Conservation (phyloP, 1,140 invertebrate genomes). For the Drosophila subobscura region DNA sequence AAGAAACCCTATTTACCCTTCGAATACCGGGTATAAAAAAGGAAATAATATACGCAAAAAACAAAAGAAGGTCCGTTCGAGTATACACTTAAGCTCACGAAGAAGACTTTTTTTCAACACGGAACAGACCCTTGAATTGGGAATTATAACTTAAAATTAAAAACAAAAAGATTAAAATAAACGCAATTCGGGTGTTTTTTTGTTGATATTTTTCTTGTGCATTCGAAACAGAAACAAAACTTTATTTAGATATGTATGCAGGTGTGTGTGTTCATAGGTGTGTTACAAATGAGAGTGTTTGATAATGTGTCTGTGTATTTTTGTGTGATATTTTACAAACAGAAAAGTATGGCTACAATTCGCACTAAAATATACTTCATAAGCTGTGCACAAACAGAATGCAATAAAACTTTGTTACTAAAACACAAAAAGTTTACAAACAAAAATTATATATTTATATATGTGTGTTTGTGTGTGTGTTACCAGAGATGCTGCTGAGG, state of each 20-base stretch:
- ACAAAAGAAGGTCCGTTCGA: too few relatives aligned
- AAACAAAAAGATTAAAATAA: slow-evolving; percentile 5
- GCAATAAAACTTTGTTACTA: slow-evolving; percentile 38
- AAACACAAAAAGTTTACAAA: slow-evolving; percentile 61
- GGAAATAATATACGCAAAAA: neutral
- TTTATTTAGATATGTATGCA: slow-evolving; percentile 71
- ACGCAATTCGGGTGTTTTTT: slow-evolving; percentile 9
- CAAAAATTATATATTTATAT: slow-evolving; percentile 22
- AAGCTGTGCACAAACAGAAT: slow-evolving; percentile 40
- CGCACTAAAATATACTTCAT: slow-evolving; percentile 46
- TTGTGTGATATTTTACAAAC: slow-evolving; percentile 51
- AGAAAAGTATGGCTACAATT: slow-evolving; percentile 57
- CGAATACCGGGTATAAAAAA: neutral
- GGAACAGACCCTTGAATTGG: too few relatives aligned
- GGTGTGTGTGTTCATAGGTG: slow-evolving; percentile 18
- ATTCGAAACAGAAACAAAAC: slow-evolving; percentile 80
- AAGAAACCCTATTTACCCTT: too few relatives aligned
- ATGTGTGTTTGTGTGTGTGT: slow-evolving; percentile 8
- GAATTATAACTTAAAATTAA: slow-evolving; percentile 9
- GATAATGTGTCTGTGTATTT: slow-evolving; percentile 22
- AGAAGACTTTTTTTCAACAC: too few relatives aligned
- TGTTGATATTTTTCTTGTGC: slow-evolving; percentile 43
- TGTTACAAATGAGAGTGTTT: neutral
- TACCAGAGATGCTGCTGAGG: slow-evolving; percentile 36
- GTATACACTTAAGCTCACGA: too few relatives aligned